Evolutionary conservation across 2,113 vertebrate species (phyloP).

Genomic region (Sebastes fasciatus): DNA sequence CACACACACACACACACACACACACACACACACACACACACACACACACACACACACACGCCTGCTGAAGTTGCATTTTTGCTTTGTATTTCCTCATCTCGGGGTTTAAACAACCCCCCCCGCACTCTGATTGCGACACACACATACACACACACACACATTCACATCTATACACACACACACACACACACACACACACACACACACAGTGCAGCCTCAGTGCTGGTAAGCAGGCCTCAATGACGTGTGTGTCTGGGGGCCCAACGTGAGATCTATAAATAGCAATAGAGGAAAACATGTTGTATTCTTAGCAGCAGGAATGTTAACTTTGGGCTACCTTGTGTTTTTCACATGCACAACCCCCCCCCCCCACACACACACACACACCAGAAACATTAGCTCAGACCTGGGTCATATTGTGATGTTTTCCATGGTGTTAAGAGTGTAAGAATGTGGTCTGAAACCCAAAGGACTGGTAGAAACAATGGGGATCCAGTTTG

Average conservation of each 20-base stretch:
- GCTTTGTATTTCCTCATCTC: slow-evolving; percentile 61
- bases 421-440: slow-evolving; percentile 68
- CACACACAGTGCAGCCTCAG: slow-evolving; percentile 48
- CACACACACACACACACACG: neutral
- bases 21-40: slow-evolving; percentile 10
- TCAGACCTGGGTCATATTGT: slow-evolving; percentile 49
- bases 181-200: slow-evolving; percentile 55
- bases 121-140: slow-evolving; percentile 64
- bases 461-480: slow-evolving; percentile 24
- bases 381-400: slow-evolving; percentile 36
- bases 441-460: slow-evolving; percentile 42
- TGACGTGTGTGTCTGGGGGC: slow-evolving; percentile 71
- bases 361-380: neutral
- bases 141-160: slow-evolving; percentile 49
- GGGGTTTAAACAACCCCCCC: slow-evolving; percentile 52
- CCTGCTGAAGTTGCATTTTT: slow-evolving; percentile 72
- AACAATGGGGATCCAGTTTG: slow-evolving; percentile 4
- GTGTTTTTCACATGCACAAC: slow-evolving; percentile 28
- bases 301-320: slow-evolving; percentile 71
- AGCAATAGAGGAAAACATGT: slow-evolving; percentile 64
- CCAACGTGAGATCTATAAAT: slow-evolving; percentile 72
- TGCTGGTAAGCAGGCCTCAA: slow-evolving; percentile 60
- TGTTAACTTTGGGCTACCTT: slow-evolving; percentile 60
- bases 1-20: slow-evolving; percentile 19
- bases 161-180: slow-evolving; percentile 37